Percentiles rank a stretch among this genome's conserved stretches.
These are phyloP conservation scores for Empidonax traillii DNA, from an alignment of 2,113 vertebrate genomes.

Conservation along the genomic window DNA sequence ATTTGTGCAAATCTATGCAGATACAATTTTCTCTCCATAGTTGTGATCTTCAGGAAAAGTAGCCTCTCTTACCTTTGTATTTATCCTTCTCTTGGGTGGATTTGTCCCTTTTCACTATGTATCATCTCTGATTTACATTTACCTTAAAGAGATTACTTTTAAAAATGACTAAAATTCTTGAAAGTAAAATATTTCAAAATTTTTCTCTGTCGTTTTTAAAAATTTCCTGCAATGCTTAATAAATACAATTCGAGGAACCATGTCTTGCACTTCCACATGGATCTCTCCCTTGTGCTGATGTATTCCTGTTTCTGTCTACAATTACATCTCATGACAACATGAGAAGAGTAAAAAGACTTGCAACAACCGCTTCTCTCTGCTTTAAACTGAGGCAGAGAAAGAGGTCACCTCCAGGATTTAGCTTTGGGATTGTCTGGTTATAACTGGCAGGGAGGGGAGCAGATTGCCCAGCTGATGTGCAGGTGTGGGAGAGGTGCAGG, in stretches of 20 bases:
- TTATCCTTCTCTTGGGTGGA: background rate
- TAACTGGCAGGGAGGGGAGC: background rate
- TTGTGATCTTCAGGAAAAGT: background rate
- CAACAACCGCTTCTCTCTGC: background rate
- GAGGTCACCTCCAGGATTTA: background rate
- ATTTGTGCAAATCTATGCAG: background rate
- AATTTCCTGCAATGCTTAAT: background rate
- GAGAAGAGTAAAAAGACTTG: background rate
- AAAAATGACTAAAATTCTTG: background rate
- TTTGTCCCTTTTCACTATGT: accelerated
- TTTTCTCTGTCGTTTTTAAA: background rate
- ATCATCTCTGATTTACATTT: background rate
- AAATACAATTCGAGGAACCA: background rate
- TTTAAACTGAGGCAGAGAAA: background rate
- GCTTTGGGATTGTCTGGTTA: background rate
- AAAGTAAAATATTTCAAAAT: background rate
- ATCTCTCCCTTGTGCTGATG: background rate
- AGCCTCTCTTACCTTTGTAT: background rate
- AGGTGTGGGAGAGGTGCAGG: background rate
- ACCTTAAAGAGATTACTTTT: background rate
- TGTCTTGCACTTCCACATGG: background rate
- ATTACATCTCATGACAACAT: background rate
- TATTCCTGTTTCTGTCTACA: background rate
- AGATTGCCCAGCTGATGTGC: background rate
- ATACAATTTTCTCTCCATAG: background rate